Base-by-base conservation (phyloP, 2,113 vertebrate species). In the Neotragus pygmaeus region DNA sequence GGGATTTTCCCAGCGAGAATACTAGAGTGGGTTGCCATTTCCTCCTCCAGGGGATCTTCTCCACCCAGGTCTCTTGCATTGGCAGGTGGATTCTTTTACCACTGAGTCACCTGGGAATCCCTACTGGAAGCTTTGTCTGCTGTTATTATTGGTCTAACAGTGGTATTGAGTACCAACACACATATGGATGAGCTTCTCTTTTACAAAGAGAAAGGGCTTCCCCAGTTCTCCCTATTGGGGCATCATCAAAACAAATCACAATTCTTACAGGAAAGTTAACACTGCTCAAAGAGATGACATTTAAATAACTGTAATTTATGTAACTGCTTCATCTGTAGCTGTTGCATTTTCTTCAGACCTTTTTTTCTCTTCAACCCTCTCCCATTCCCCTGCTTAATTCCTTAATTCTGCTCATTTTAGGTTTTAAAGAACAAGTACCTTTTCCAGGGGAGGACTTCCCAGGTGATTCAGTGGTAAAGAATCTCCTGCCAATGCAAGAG, bases 301-400 rank as follows among this genome's bases (percentile, higher is more conserved):
- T 92, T 82, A 53, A 70, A 36, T 91, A 51, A 43, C 58, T 84
- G 15, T 83, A 45, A 87, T 80, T 90, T 80, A 2, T 81, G 25
- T 78, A 58, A 88, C 75, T 91, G 39, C 85, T 84, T 87, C 43
- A 66, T 33, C 58, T 62, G 28, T 49, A 64, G 60, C 62, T 77
- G 62, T 62, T 91, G 13, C 33, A 82, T 84, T 95, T 86, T 97
- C 91, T 84, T 81, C 25, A 93, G 21, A 84, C 47, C 27, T 64
- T 11, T 88, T 60, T 55, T 39, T 49, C 19, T 89, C 86, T 58
- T 23, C 12, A 47, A 0, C 43, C 12, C 39, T 55, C 49, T 17
- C 16, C 49, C 39, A 19, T 88, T 6, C 39, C 11, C 0, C 11
- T 0, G 0, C 47, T 2, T 17, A 81, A 4, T 45, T 87, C 17